phyloP scores from a whole-genome alignment of 2,888 invertebrate genomes.

The Philereme vetulata region DNA sequence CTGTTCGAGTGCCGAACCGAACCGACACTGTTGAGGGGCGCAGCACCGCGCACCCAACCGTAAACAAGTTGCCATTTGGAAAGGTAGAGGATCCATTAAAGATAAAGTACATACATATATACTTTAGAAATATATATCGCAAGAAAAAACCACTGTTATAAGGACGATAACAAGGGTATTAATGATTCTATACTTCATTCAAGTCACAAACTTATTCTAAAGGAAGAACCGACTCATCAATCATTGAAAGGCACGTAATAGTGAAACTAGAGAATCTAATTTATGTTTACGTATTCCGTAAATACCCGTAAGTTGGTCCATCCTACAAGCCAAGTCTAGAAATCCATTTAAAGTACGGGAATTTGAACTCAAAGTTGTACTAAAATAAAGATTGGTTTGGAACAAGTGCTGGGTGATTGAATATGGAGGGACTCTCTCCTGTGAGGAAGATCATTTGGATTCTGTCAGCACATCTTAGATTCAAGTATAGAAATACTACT shows the following conservation, averaged over 20 bases:
- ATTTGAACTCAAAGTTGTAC: conserved; percentile 8
- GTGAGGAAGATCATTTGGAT: conserved; percentile 58
- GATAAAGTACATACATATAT: too few species aligned
- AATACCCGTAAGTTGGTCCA: conserved; percentile 23
- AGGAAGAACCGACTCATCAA: conserved; percentile 27
- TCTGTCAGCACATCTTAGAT: conserved; percentile 24
- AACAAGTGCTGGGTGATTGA: conserved; percentile 29
- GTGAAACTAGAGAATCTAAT: conserved; percentile 35
- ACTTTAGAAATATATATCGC: too few species aligned
- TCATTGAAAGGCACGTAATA: conserved; percentile 40
- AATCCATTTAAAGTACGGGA: conserved; percentile 6
- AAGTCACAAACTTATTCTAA: conserved; percentile 13
- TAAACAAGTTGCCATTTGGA: too few species aligned
- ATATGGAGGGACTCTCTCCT: conserved; percentile 67
- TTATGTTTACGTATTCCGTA: conserved; percentile 34
- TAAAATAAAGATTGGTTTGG: conserved; percentile 11
- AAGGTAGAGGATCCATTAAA: too few species aligned
- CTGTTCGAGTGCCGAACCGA: too few species aligned
- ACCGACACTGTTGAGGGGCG: too few species aligned
- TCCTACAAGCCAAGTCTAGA: conserved; percentile 38
- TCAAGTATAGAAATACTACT: too few species aligned
- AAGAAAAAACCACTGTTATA: background rate
- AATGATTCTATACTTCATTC: conserved; percentile 9
- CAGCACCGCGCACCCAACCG: too few species aligned
- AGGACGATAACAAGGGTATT: background rate